Conservation (phyloP, 2,888 invertebrate species). For the Chesias legatella region DNA sequence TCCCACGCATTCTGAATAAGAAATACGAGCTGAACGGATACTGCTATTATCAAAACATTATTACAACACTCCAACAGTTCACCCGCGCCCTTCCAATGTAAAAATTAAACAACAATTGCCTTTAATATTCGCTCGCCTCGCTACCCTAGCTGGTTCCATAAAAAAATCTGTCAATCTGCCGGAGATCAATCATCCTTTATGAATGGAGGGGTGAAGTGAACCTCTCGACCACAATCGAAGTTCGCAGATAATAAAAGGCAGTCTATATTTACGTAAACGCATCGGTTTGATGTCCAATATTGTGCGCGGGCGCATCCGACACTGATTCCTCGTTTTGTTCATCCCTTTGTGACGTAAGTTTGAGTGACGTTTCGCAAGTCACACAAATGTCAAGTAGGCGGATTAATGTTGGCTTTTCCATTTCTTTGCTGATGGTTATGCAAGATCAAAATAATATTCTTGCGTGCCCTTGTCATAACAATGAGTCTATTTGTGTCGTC, state of each 20-base stretch:
- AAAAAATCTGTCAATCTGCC: constrained; percentile 78
- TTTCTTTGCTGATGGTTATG: not conserved
- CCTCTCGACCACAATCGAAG: constrained; percentile 63
- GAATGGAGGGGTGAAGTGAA: constrained; percentile 69
- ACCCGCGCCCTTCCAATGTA: constrained; percentile 69
- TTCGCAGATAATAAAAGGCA: constrained; percentile 73
- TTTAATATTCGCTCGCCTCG: constrained; percentile 76
- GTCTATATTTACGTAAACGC: constrained; percentile 77
- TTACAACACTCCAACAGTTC: constrained; percentile 74
- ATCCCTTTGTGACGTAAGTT: constrained; percentile 40
- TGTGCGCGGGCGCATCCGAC: constrained; percentile 61
- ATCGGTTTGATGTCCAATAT: constrained; percentile 72
- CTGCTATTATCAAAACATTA: constrained; percentile 80
- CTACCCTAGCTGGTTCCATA: constrained; percentile 68
- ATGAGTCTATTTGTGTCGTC: no score
- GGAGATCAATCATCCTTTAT: constrained; percentile 77
- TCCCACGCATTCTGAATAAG: constrained; percentile 79
- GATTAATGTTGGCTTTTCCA: constrained; percentile 33
- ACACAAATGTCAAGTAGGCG: constrained; percentile 55
- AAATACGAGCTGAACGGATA: constrained; percentile 79
- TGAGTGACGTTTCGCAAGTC: constrained; percentile 60
- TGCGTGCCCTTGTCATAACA: constrained; percentile 9
- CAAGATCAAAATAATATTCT: no score
- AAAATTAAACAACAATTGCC: constrained; percentile 81
- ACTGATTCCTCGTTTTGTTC: constrained; percentile 51